Evolutionary conservation across 2,888 invertebrate species (phyloP), one percentile per base, ranked within the genome.

Genomic region (Ferdinandea cuprea): DNA sequence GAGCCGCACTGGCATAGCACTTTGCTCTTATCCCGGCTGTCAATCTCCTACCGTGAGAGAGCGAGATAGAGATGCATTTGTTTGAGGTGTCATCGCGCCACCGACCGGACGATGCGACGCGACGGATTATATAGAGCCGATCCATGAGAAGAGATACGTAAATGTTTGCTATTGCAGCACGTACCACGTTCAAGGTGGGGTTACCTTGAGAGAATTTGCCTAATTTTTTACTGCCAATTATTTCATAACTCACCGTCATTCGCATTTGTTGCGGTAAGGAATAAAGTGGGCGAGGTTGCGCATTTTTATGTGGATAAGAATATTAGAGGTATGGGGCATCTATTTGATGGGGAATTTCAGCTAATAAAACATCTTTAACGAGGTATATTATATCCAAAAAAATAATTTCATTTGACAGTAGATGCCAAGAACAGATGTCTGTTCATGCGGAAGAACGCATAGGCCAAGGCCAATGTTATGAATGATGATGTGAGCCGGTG

Each of bases 131-230:
- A 28, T 52, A 19, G n/a, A n/a, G 21, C 40, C 37, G 76, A 77
- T 77, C 76, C 61, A 69, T 63, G 32, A 32, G 56, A 25, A 11
- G 42, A 78, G 71, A 78, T 71, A 71, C 35, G 46, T n/a, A 44
- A 3, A 11, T 15, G 19, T 21, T 44, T 28, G 50, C 13, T 32
- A 56, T 68, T 69, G 46, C 56, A 28, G 32, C 80, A 80, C 74
- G 76, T 56, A 61, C 56, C 68, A 63, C 61, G 48, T 74, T 74
- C 77, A 77, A 71, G 69, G 71, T 32, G 58, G 63, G 48, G 32
- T 48, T 56, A 37, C 80, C 69, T 71, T 76, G 76, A 71, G 58
- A 69, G 48, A 19, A 69, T 80, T 69, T 65, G 76, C 30, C 69
- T 46, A 59, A 81, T 65, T 69, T 58, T 69, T 56, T 54, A 32